Percentiles rank a stretch among this genome's conserved stretches.
Conservation (phyloP, 2,797 vertebrate genomes). For the Fratercula arctica region DNA sequence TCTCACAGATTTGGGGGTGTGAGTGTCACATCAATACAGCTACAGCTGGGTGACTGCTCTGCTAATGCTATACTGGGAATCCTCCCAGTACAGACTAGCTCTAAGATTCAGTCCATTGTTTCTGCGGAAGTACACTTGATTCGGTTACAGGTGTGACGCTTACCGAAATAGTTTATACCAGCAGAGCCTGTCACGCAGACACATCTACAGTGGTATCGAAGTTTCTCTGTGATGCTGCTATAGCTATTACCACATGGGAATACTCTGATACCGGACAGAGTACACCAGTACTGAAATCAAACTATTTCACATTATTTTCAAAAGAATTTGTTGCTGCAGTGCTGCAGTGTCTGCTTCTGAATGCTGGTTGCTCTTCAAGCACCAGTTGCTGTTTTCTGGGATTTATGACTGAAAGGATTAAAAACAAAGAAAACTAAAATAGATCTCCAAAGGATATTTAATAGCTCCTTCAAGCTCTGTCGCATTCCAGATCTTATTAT, state of each 20-base stretch:
- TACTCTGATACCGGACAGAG: not conserved
- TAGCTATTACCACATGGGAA: not conserved
- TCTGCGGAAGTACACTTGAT: not conserved
- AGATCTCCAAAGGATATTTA: constrained; percentile 4
- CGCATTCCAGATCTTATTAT: not conserved
- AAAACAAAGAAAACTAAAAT: constrained; percentile 40
- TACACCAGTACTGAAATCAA: not conserved
- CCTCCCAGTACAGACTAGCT: not conserved
- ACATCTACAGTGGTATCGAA: not conserved
- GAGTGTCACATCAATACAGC: not conserved
- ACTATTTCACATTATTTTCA: not conserved
- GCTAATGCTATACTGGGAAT: not conserved
- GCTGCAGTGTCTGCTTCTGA: not conserved
- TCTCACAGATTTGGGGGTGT: not conserved
- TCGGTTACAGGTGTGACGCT: not conserved
- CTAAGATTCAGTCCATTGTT: not conserved
- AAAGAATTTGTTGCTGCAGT: not conserved
- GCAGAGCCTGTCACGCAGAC: not conserved
- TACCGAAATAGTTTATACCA: not conserved
- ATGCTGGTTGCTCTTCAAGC: not conserved
- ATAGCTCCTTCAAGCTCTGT: constrained; percentile 1
- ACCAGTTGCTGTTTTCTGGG: constrained; percentile 9
- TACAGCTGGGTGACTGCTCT: not conserved
- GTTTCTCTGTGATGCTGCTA: not conserved
- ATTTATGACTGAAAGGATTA: constrained; percentile 50